Percentiles rank a stretch among this genome's conserved stretches.
Evolutionary conservation across 2,888 invertebrate genomes (phyloP).

Genomic region (Nemotelus nigrinus): DNA sequence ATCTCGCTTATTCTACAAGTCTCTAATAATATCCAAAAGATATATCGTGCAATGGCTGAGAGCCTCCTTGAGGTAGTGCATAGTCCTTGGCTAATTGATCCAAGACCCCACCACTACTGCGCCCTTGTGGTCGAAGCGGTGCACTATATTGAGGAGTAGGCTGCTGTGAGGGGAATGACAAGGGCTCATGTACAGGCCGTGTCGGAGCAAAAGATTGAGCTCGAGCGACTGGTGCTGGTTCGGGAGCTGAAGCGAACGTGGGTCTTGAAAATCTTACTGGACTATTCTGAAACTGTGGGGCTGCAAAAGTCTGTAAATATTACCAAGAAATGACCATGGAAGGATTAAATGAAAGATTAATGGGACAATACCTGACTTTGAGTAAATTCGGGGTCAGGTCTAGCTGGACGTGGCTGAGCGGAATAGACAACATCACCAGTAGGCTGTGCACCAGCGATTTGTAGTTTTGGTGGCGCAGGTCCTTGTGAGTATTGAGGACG

Average conservation of each 20-base stretch:
- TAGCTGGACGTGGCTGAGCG: slow-evolving; percentile 60
- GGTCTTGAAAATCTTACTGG: slow-evolving; percentile 61
- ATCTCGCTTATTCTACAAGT: slow-evolving; percentile 27
- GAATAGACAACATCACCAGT: slow-evolving; percentile 62
- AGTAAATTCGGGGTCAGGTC: slow-evolving; percentile 62
- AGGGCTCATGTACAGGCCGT: slow-evolving; percentile 53
- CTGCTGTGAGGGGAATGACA: slow-evolving; percentile 20
- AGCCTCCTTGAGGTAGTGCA: slow-evolving; percentile 76
- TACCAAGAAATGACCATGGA: slow-evolving; percentile 14
- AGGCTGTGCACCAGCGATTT: slow-evolving; percentile 62
- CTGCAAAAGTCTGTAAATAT: slow-evolving; percentile 52
- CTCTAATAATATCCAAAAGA: slow-evolving; percentile 81
- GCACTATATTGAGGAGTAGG: slow-evolving; percentile 52
- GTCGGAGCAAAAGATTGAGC: slow-evolving; percentile 55
- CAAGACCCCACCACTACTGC: slow-evolving; percentile 70
- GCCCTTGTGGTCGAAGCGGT: slow-evolving; percentile 54
- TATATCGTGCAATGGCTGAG: slow-evolving; percentile 81
- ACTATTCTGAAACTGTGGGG: slow-evolving; percentile 33
- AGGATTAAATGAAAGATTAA: neutral
- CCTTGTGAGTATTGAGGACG: slow-evolving; percentile 50
- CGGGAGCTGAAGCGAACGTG: slow-evolving; percentile 60
- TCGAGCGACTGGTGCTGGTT: slow-evolving; percentile 53
- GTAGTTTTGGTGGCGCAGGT: slow-evolving; percentile 60
- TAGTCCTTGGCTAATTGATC: slow-evolving; percentile 86
- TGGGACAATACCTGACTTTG: slow-evolving; percentile 56